A percentile compares a stretch with the other conserved stretches of the same genome.
Conservation (phyloP, 2,797 vertebrate species). For the Trachurus trachurus region DNA sequence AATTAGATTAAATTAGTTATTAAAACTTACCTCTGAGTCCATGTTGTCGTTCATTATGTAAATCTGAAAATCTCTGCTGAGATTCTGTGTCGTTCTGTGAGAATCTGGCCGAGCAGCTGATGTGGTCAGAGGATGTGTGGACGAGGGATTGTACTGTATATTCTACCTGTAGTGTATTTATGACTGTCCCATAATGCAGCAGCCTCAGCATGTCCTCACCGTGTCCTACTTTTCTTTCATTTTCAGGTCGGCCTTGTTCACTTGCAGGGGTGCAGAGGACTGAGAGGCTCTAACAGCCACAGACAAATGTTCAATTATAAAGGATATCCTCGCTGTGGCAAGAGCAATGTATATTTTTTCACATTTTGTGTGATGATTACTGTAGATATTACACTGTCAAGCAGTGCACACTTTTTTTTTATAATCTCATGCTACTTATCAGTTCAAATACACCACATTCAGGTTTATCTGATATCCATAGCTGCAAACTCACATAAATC, state of each 20-base stretch:
- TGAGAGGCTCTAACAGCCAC: not conserved
- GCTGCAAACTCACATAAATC: not conserved
- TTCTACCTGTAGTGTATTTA: slow-evolving; percentile 80
- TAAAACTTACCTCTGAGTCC: slow-evolving; percentile 69
- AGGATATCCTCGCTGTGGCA: not conserved
- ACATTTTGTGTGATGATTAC: not conserved
- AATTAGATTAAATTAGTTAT: not conserved
- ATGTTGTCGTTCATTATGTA: slow-evolving; percentile 33
- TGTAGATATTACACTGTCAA: not conserved
- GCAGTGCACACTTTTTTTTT: not conserved
- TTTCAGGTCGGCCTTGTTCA: slow-evolving; percentile 76
- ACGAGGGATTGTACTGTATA: slow-evolving; percentile 46
- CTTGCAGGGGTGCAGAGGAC: slow-evolving; percentile 31
- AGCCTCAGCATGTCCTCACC: slow-evolving; percentile 73
- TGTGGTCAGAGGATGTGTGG: slow-evolving; percentile 28
- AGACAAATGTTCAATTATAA: slow-evolving; percentile 7
- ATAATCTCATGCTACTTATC: not conserved
- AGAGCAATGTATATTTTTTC: not conserved
- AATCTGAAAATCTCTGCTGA: slow-evolving; percentile 33
- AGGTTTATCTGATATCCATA: not conserved
- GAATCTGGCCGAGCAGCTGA: slow-evolving; percentile 32
- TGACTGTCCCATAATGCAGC: slow-evolving; percentile 71
- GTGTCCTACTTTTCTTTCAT: slow-evolving; percentile 77
- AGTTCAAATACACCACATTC: not conserved
- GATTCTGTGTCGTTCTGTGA: slow-evolving; percentile 14